Evolutionary conservation across 2,797 vertebrate genomes (phyloP), one percentile per base, ranked within the genome.

Genomic region (Acrossocheilus fasciatus): DNA sequence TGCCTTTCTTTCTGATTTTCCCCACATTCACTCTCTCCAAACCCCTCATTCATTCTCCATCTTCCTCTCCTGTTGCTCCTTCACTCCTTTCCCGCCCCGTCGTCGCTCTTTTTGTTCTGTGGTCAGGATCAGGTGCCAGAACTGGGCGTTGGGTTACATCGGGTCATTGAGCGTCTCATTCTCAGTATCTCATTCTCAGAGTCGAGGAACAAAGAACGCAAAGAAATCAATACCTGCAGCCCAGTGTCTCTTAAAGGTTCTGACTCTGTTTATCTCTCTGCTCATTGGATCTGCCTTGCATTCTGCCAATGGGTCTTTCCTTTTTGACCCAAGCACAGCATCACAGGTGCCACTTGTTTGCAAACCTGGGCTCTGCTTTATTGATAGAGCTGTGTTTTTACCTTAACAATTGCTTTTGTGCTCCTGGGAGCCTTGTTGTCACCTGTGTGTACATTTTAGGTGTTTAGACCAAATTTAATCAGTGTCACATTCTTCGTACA

Each of bases 121-220:
- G 68, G 73, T 70, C 11, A 68, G 75, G 85, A 81, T 81, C 69
- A 66, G 72, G 68, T 83, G 76, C 15, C 68, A 68, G 64, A 80
- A 50, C 50, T 57, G 45, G 73, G 77, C 11, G 34, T 87, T 80
- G 62, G 43, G 74, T 89, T 89, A 78, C 84, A 74, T 30, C 9
- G 12, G 41, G 81, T 81, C 76, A 81, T 18, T 80, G 69, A 54
- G 45, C 34, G 10, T 54, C 73, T 83, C 17, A 54, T 47, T 79
- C 68, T 74, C 84, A 59, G 75, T 50, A 41, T 41, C 39, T 41
- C 39, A 41, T 7, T 8, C 39, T 41, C 39, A 64, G 59, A 64
- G 77, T 80, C 11, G 39, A 74, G 17, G 68, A 72, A 72, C 50
- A 72, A 73, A 73, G 43, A 52, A 52, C 26, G 1, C 57, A 76